These are phyloP conservation scores for Tupaia chinensis DNA, from an alignment of 2,113 vertebrate genomes.

Conservation along the genomic window DNA sequence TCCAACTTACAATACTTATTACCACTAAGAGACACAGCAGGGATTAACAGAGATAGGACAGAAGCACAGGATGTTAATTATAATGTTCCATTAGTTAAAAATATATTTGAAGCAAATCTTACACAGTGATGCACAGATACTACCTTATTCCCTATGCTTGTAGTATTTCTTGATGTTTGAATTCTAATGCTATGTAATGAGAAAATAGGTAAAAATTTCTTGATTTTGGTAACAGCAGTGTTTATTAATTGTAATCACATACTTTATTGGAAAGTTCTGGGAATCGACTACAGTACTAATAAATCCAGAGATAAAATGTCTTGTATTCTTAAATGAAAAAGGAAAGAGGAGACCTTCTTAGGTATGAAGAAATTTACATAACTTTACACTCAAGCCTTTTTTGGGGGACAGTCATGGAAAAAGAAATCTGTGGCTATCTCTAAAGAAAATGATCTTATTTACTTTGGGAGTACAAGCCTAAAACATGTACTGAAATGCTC, in stretches of 20 bases:
- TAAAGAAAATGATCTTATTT: background rate
- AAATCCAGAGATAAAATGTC: conserved; percentile 46
- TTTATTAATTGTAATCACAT: background rate
- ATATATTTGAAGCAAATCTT: background rate
- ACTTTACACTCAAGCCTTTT: conserved; percentile 12
- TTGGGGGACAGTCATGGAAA: background rate
- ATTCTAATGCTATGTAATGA: background rate
- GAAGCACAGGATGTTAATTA: background rate
- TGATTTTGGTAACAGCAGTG: background rate
- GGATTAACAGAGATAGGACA: background rate
- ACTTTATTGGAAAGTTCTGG: conserved; percentile 18
- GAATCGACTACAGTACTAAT: background rate
- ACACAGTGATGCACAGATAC: background rate
- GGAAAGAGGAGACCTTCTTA: background rate
- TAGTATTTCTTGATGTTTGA: conserved; percentile 30
- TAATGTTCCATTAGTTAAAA: background rate
- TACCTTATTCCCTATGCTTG: background rate
- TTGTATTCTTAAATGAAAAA: background rate
- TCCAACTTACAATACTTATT: background rate
- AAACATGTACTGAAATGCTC: background rate
- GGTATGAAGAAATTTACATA: conserved; percentile 8
- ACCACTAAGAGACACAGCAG: background rate
- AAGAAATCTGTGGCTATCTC: background rate
- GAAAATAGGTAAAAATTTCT: background rate
- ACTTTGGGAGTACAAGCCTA: background rate